A percentile compares a stretch with the other conserved stretches of the same genome.
Evolutionary conservation across 2,797 vertebrate species (phyloP).

Genomic region (Dendrocincla fuliginosa): DNA sequence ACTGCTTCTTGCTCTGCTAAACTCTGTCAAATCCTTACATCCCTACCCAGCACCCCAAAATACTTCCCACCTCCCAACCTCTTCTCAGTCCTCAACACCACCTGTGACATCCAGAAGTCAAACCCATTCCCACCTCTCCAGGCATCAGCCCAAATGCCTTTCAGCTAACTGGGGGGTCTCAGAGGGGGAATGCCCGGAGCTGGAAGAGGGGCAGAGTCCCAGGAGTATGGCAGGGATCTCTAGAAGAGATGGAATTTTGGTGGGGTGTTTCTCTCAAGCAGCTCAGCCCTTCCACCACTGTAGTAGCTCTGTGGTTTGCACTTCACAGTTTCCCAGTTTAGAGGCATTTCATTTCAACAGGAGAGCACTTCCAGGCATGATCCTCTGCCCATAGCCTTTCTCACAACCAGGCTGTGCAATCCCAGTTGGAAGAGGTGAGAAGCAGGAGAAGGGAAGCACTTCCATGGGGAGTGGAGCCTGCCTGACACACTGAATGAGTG

Average conservation of each 20-base stretch:
- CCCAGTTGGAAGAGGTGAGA: neutral
- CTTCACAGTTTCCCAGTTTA: neutral
- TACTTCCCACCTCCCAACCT: neutral
- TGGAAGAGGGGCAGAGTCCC: neutral
- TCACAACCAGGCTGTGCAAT: neutral
- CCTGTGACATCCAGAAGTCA: neutral
- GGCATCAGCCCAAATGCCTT: rapidly evolving
- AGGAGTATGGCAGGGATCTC: neutral
- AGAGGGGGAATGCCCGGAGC: neutral
- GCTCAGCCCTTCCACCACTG: neutral
- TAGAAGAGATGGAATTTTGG: rapidly evolving
- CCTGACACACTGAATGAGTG: neutral
- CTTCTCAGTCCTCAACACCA: rapidly evolving
- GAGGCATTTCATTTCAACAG: neutral
- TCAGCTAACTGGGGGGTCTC: neutral
- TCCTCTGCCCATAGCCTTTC: neutral
- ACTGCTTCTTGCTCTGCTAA: neutral
- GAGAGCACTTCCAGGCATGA: neutral
- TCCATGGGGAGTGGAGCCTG: neutral
- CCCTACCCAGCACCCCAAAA: neutral
- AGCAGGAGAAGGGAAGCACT: neutral
- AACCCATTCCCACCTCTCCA: neutral
- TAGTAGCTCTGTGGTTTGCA: rapidly evolving
- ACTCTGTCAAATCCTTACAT: neutral
- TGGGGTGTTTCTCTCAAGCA: neutral